Conservation (phyloP, 2,888 invertebrate genomes). For the Pterostichus madidus region DNA sequence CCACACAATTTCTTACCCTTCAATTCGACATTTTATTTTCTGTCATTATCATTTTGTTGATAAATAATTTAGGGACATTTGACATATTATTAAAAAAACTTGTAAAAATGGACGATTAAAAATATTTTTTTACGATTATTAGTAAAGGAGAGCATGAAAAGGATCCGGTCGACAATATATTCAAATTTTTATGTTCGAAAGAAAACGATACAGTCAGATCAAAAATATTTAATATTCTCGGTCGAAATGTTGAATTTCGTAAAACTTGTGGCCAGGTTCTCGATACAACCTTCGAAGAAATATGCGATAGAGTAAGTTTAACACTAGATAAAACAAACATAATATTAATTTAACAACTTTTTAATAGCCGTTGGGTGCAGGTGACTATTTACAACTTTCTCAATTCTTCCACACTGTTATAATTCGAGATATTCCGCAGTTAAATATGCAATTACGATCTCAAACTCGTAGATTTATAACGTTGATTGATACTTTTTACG, state of each 20-base stretch:
- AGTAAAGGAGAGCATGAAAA: slow-evolving; percentile 84
- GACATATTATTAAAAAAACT: too few species aligned
- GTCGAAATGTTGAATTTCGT: slow-evolving; percentile 91
- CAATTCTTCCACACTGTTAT: slow-evolving; percentile 97
- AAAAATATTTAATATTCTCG: slow-evolving; percentile 92
- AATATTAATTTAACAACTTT: slow-evolving; percentile 31
- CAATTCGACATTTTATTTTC: too few species aligned
- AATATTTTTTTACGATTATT: slow-evolving; percentile 69
- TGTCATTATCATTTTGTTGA: too few species aligned
- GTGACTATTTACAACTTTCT: slow-evolving; percentile 95
- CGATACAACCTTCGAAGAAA: slow-evolving; percentile 92
- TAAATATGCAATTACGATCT: slow-evolving; percentile 89
- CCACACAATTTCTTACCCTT: too few species aligned
- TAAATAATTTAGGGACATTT: too few species aligned
- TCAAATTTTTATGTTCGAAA: slow-evolving; percentile 91
- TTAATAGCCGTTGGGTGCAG: slow-evolving; percentile 92
- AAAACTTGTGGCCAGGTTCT: slow-evolving; percentile 95
- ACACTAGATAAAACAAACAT: background rate
- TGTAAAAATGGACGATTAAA: too few species aligned
- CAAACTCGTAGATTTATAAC: slow-evolving; percentile 97
- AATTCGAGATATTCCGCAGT: slow-evolving; percentile 91
- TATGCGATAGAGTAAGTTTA: slow-evolving; percentile 90
- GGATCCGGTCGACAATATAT: slow-evolving; percentile 87
- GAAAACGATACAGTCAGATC: slow-evolving; percentile 94
- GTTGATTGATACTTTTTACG: slow-evolving; percentile 97